Conservation (phyloP, 1,140 invertebrate species). For the Eciton burchellii region DNA sequence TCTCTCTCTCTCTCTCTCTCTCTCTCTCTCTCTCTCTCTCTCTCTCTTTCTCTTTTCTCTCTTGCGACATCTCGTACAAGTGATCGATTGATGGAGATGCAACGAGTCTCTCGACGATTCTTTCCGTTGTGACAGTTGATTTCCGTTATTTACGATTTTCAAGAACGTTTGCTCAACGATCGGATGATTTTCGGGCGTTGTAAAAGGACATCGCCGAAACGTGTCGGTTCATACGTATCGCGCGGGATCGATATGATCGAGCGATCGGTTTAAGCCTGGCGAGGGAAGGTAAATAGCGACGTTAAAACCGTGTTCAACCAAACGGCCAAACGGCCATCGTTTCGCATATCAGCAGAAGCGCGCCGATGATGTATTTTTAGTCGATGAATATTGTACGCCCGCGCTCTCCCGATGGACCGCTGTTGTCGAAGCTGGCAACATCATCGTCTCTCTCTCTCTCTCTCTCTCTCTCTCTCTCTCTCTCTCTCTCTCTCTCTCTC, state of each 20-base stretch:
- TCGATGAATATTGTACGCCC: constrained; percentile 45
- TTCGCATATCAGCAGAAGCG: constrained; percentile 29
- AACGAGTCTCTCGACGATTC: no score
- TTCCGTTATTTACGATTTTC: no score
- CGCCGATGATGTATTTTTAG: constrained; percentile 51
- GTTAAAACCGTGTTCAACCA: constrained; percentile 25
- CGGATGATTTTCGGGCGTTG: no score
- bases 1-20: background rate
- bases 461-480: background rate
- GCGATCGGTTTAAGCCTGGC: constrained; percentile 39
- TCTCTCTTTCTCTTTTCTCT: constrained; percentile 28
- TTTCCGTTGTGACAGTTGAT: no score
- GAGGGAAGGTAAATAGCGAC: constrained; percentile 22
- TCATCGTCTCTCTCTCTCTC: background rate
- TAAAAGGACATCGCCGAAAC: background rate
- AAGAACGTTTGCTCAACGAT: no score
- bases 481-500: no score
- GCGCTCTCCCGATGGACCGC: background rate
- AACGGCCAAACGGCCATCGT: background rate
- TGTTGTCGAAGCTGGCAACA: constrained; percentile 10
- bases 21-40: constrained; percentile 6
- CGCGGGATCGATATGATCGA: constrained; percentile 29
- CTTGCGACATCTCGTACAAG: constrained; percentile 46
- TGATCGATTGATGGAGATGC: no score
- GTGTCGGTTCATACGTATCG: background rate